Evolutionary conservation across 2,797 vertebrate species (phyloP).

Genomic region (Leuciscus waleckii): DNA sequence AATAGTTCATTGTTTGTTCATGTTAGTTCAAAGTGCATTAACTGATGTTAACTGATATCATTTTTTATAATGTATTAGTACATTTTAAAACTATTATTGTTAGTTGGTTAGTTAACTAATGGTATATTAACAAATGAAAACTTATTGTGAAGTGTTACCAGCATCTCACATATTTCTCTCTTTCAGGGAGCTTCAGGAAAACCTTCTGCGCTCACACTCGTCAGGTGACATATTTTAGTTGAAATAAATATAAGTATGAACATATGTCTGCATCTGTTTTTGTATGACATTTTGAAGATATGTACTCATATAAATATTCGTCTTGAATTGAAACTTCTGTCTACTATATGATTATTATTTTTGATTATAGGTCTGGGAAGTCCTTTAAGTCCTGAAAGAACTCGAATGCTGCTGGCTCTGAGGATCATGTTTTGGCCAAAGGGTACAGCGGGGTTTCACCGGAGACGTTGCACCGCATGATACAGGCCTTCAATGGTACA

Average conservation of each 20-base stretch:
- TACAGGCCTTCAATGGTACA: conserved; percentile 94
- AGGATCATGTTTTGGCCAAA: conserved; percentile 96
- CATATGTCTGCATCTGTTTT: background rate
- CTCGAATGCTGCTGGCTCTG: conserved; percentile 94
- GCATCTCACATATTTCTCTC: conserved; percentile 22
- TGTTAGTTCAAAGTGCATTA: background rate
- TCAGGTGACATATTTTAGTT: conserved; percentile 80
- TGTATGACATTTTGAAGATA: background rate
- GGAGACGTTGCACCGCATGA: conserved; percentile 90
- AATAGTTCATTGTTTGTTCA: background rate
- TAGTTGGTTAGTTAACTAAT: background rate
- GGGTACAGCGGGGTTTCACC: conserved; percentile 95
- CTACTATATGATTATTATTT: conserved; percentile 15
- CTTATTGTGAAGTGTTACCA: background rate
- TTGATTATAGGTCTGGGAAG: conserved; percentile 89
- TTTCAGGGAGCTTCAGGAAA: conserved; percentile 93
- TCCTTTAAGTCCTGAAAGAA: conserved; percentile 92
- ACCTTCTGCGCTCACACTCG: conserved; percentile 94
- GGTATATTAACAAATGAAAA: too few relatives aligned
- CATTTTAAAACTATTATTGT: background rate
- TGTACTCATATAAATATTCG: background rate
- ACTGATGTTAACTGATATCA: background rate
- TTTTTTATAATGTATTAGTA: background rate
- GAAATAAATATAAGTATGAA: background rate
- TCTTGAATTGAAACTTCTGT: background rate